Base-by-base conservation (phyloP, 1,140 invertebrate species). In the Ceratosolen solmsi region DNA sequence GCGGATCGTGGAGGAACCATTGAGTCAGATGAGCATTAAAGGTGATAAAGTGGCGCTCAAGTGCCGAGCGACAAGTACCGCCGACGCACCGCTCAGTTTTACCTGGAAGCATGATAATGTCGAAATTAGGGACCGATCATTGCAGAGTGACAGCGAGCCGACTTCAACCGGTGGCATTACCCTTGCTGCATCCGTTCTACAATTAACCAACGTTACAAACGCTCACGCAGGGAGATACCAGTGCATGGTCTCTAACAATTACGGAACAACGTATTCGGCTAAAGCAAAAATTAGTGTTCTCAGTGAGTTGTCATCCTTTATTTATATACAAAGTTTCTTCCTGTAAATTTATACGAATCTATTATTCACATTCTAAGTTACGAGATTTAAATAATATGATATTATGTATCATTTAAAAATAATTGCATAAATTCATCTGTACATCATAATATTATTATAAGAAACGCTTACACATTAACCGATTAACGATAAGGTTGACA, bases 41-140 rank as follows among this genome's bases (percentile, higher is more conserved):
- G 96, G 96, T 15, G 94, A 94, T 46, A 97, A 97, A 86, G 94
- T 97, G 13, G 95, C 94, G 25, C 89, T 99, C 65, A 92, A 93
- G 75, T 99, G 98, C 91, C 94, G 94, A 82, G 97, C 96, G n/a
- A 93, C 92, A 15, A 94, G 93, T 25, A 92, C 93, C 22, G 91
- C 93, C 0, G 93, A 94, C 68, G 93, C 92, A 15, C 93, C 93
- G 74, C 92, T 93, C 77, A 93, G 22, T 89, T 97, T 98, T 88
- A 93, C 94, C 70, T 99, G 98, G 98, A 96, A 95, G 86, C 96
- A 96, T 88, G 96, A 98, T 87, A 97, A 97, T 90, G 92, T 94
- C 56, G 96, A 97, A 87, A 88, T 96, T 22, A 90, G 91, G 56
- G 90, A 92, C 73, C 88, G 65, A 5, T 80, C 88, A 83, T 86